These are phyloP conservation scores for Saccostrea glomerata DNA, from an alignment of 1,140 invertebrate genomes.

Conservation along the genomic window DNA sequence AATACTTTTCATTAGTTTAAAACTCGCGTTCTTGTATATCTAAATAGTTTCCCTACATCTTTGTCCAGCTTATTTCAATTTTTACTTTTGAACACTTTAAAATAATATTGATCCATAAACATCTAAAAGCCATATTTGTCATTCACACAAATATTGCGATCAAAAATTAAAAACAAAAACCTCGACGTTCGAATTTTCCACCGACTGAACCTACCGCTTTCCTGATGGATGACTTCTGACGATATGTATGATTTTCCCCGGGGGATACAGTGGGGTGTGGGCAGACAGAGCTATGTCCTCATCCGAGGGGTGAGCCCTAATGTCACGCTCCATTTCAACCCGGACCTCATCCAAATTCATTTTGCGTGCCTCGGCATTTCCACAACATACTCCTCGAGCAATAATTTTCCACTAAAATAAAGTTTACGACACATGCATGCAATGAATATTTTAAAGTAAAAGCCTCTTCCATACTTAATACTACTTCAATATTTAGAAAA, in stretches of 20 bases:
- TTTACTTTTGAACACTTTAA: too few relatives aligned
- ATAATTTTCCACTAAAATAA: slow-evolving; percentile 91
- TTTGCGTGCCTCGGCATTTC: slow-evolving; percentile 78
- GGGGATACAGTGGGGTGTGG: slow-evolving; percentile 89
- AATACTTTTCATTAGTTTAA: too few relatives aligned
- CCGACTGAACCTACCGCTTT: slow-evolving; percentile 85
- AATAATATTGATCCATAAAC: too few relatives aligned
- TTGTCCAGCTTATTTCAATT: too few relatives aligned
- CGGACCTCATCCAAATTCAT: slow-evolving; percentile 83
- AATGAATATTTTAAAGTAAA: too few relatives aligned
- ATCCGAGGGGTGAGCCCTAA: slow-evolving; percentile 83
- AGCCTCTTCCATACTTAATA: too few relatives aligned
- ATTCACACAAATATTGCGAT: too few relatives aligned
- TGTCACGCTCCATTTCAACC: slow-evolving; percentile 68
- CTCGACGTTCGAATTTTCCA: neutral
- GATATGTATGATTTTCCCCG: slow-evolving; percentile 93
- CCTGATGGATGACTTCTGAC: slow-evolving; percentile 92
- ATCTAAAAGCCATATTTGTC: too few relatives aligned
- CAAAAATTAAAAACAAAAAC: too few relatives aligned
- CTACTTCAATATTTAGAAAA: too few relatives aligned
- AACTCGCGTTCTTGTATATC: too few relatives aligned
- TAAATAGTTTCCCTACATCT: too few relatives aligned
- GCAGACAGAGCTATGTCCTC: slow-evolving; percentile 82
- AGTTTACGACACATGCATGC: neutral
- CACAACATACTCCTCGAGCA: slow-evolving; percentile 89